These are phyloP conservation scores for Glomeris marginata DNA, from an alignment of 2,888 invertebrate species.

Conservation along the genomic window DNA sequence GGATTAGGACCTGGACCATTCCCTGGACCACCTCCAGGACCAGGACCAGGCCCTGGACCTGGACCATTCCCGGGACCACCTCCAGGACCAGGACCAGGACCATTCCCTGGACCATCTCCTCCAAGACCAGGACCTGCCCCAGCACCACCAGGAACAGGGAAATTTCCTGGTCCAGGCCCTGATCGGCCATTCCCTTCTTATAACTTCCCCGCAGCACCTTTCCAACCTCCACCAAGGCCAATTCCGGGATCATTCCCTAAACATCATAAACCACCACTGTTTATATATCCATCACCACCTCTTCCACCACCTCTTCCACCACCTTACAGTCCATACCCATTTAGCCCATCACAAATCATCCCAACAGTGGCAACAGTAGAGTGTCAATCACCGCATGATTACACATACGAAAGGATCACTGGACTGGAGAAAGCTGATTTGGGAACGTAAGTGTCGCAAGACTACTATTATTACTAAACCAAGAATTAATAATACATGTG, in stretches of 20 bases:
- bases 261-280: background rate
- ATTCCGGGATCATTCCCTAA: no score
- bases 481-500: background rate
- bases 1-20: slow-evolving; percentile 16
- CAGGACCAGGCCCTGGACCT: slow-evolving; percentile 14
- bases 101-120: slow-evolving; percentile 16
- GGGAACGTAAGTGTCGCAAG: slow-evolving; percentile 6
- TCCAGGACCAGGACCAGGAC: slow-evolving; percentile 15
- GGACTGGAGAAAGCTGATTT: slow-evolving; percentile 7
- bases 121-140: no score
- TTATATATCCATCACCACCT: background rate
- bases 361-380: background rate
- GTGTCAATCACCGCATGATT: slow-evolving; percentile 3
- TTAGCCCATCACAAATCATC: no score
- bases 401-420: slow-evolving; percentile 11
- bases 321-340: background rate
- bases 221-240: no score
- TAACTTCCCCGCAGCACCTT: no score
- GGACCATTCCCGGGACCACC: background rate
- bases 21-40: slow-evolving; percentile 14
- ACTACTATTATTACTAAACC: no score
- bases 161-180: no score
- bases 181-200: no score
- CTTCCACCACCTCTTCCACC: background rate
- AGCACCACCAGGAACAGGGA: no score